phyloP scores from a whole-genome alignment of 2,888 invertebrate genomes.

The Cenopis cana region DNA sequence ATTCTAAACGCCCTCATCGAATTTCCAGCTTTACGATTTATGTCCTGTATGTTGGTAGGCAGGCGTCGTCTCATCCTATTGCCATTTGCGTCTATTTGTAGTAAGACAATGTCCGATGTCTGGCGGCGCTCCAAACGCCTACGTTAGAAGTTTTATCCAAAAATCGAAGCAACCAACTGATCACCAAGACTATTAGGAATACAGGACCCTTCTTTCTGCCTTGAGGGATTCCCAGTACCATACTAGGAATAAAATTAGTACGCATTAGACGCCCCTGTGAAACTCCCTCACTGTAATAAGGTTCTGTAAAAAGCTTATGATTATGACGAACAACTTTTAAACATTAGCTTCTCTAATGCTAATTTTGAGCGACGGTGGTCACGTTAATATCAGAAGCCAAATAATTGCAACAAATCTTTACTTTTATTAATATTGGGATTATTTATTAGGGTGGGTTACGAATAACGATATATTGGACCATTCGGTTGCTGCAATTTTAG shows the following conservation, averaged over 20 bases:
- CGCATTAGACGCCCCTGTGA: not conserved
- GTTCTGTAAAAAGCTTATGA: not conserved
- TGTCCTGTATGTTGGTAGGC: not conserved
- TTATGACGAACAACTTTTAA: not conserved
- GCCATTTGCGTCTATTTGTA: conserved; percentile 22
- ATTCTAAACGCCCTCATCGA: too few species aligned
- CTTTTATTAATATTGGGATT: too few species aligned
- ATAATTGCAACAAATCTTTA: too few species aligned
- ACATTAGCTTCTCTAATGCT: not conserved
- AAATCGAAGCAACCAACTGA: not conserved
- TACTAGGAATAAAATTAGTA: not conserved
- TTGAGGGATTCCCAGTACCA: not conserved
- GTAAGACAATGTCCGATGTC: conserved; percentile 15
- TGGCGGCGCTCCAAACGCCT: conserved; percentile 19
- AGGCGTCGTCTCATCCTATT: conserved; percentile 4
- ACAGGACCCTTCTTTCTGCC: not conserved
- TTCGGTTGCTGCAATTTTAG: too few species aligned
- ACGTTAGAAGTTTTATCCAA: not conserved
- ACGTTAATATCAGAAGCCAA: not conserved
- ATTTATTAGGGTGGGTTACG: too few species aligned
- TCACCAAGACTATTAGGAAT: not conserved
- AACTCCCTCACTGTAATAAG: not conserved
- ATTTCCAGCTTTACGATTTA: not conserved
- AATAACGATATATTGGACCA: too few species aligned
- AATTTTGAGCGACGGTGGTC: not conserved